phyloP scores from a whole-genome alignment of 2,113 vertebrate species.

The Amphiprion percula region DNA sequence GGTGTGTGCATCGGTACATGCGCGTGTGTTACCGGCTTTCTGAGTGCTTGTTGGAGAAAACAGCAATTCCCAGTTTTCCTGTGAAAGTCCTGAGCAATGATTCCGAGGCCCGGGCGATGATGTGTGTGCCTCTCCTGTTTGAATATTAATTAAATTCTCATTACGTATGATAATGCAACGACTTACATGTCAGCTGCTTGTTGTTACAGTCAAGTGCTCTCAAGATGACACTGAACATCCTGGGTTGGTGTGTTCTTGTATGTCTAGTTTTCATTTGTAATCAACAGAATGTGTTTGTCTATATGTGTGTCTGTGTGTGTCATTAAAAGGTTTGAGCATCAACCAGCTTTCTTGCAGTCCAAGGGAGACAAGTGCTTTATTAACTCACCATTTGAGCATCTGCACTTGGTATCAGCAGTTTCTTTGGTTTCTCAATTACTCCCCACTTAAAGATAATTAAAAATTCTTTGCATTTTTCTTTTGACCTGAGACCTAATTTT shows the following conservation, averaged over 20 bases:
- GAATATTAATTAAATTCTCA: slow-evolving; percentile 72
- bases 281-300: background rate
- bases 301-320: background rate
- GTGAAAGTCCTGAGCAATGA: slow-evolving; percentile 60
- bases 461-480: too few relatives aligned
- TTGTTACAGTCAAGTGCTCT: slow-evolving; percentile 70
- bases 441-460: too few relatives aligned
- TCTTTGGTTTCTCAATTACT: too few relatives aligned
- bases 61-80: slow-evolving; percentile 67
- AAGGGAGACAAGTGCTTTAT: too few relatives aligned
- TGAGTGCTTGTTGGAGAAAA: slow-evolving; percentile 51
- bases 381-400: too few relatives aligned
- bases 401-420: too few relatives aligned
- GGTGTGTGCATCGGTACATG: slow-evolving; percentile 48
- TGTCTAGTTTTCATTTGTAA: slow-evolving; percentile 21
- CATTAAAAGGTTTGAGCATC: background rate
- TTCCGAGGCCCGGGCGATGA: slow-evolving; percentile 66
- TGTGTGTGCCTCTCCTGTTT: slow-evolving; percentile 53
- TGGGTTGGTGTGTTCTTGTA: slow-evolving; percentile 35
- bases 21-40: slow-evolving; percentile 28
- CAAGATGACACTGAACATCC: slow-evolving; percentile 53
- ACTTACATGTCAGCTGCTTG: slow-evolving; percentile 55
- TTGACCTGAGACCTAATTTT: too few relatives aligned
- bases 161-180: slow-evolving; percentile 54
- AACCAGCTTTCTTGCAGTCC: too few relatives aligned